A percentile compares a stretch with the other conserved stretches of the same genome.
These are phyloP conservation scores for Gastrophryne carolinensis DNA, from an alignment of 2,797 vertebrate species.

Conservation along the genomic window DNA sequence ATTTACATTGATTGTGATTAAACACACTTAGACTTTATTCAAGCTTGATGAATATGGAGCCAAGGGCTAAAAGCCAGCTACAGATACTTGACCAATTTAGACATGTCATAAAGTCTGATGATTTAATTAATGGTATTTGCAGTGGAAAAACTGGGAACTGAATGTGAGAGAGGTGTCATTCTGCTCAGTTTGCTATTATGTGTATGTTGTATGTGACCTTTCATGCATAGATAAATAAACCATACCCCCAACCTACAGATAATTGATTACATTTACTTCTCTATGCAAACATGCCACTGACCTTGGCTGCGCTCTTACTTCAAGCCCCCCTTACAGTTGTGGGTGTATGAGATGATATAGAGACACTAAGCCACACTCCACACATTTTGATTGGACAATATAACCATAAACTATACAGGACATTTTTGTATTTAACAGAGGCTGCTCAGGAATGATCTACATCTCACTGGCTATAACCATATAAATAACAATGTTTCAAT, in stretches of 20 bases:
- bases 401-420: no score
- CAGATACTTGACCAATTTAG: not conserved
- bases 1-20: not conserved
- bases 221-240: not conserved
- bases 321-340: no score
- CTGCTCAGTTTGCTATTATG: not conserved
- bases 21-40: not conserved
- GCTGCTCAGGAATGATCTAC: no score
- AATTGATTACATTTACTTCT: slow-evolving; percentile 16
- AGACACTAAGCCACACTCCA: not conserved
- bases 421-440: no score
- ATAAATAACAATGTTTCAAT: no score
- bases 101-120: not conserved
- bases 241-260: not conserved
- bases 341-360: not conserved
- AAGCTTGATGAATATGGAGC: not conserved
- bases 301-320: not conserved
- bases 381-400: not conserved
- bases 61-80: not conserved
- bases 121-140: not conserved
- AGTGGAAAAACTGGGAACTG: not conserved
- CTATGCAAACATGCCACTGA: slow-evolving; percentile 9
- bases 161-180: not conserved
- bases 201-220: not conserved
- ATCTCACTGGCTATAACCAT: no score